Evolutionary conservation across 2,113 vertebrate genomes (phyloP).

Genomic region (Neodontobutis hainanensis): DNA sequence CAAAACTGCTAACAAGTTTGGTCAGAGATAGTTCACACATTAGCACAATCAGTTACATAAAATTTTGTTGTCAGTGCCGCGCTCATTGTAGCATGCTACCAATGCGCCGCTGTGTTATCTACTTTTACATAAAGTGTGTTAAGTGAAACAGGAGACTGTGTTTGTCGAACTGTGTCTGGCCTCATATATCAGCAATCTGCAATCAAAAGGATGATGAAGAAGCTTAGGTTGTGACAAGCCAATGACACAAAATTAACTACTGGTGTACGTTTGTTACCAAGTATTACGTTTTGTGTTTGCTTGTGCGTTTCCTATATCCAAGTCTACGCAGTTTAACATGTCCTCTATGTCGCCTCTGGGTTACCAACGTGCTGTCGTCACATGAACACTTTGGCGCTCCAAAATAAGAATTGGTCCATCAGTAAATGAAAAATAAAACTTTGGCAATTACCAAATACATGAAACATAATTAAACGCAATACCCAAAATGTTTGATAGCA

Average conservation of each 20-base stretch:
- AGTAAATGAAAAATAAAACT: background rate
- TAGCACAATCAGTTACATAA: slow-evolving; percentile 88
- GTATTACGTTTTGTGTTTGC: slow-evolving; percentile 49
- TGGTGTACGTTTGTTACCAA: slow-evolving; percentile 53
- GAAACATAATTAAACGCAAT: background rate
- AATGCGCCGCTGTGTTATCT: slow-evolving; percentile 57
- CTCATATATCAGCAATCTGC: slow-evolving; percentile 68
- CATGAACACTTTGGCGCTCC: slow-evolving; percentile 58
- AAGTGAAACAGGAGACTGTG: slow-evolving; percentile 65
- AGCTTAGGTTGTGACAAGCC: slow-evolving; percentile 49
- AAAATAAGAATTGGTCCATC: slow-evolving; percentile 5
- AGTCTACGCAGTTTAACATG: slow-evolving; percentile 62
- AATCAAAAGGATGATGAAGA: slow-evolving; percentile 63
- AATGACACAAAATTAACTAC: slow-evolving; percentile 37
- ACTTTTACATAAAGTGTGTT: slow-evolving; percentile 71
- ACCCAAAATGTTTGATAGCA: background rate
- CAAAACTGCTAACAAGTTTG: slow-evolving; percentile 87
- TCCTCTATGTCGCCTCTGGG: slow-evolving; percentile 63
- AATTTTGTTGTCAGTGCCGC: slow-evolving; percentile 80
- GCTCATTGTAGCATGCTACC: slow-evolving; percentile 79
- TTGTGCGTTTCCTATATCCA: slow-evolving; percentile 50
- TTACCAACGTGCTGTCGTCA: slow-evolving; percentile 53
- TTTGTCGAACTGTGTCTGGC: slow-evolving; percentile 58
- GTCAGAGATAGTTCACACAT: slow-evolving; percentile 90
- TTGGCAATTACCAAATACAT: slow-evolving; percentile 6